Evolutionary conservation across 1,140 invertebrate species (phyloP).

Genomic region (Neodiprion pinetum): DNA sequence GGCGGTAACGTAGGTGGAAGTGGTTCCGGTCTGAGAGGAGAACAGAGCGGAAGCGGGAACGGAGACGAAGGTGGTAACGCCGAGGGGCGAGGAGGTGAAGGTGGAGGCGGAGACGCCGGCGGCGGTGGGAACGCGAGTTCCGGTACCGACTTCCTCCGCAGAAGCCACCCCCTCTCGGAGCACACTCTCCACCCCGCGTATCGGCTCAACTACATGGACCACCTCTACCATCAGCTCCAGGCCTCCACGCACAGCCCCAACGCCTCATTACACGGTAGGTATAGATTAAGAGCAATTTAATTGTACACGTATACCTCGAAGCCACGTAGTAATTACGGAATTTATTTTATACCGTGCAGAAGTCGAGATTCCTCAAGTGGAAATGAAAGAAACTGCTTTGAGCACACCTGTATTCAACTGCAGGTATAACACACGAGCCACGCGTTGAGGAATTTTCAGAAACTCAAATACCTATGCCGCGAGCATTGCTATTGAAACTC

Average conservation of each 20-base stretch:
- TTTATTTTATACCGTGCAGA: no score
- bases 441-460: no score
- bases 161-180: constrained; percentile 59
- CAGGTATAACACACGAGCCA: no score
- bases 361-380: no score
- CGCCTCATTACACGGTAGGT: constrained; percentile 63
- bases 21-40: constrained; percentile 28
- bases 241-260: constrained; percentile 66
- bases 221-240: constrained; percentile 60
- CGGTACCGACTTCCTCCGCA: constrained; percentile 57
- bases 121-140: constrained; percentile 51
- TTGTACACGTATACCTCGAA: no score
- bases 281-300: constrained; percentile 10
- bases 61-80: constrained; percentile 31
- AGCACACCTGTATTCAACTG: no score
- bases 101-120: constrained; percentile 42
- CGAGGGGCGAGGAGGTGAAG: constrained; percentile 40
- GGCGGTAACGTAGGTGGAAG: constrained; percentile 48
- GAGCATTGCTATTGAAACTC: no score
- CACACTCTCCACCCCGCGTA: constrained; percentile 60
- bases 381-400: no score
- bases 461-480: no score
- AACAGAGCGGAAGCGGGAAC: constrained; percentile 6
- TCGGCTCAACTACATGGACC: constrained; percentile 63
- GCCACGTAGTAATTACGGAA: no score